These are phyloP conservation scores for Euthynnus affinis DNA, from an alignment of 2,797 vertebrate genomes.

Conservation along the genomic window DNA sequence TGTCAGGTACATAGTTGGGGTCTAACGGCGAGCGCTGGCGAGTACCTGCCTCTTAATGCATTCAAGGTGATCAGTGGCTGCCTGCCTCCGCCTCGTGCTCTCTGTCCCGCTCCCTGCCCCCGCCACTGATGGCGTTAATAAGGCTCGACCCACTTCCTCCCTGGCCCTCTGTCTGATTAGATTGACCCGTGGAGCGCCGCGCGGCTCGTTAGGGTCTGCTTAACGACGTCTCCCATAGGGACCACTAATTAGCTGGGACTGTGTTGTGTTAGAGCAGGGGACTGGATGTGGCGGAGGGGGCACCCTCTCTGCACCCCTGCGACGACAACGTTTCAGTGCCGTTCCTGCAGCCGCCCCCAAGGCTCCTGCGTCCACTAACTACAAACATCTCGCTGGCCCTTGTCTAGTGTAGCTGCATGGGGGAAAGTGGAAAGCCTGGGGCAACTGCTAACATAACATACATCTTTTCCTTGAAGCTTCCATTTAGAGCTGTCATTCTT, in stretches of 20 bases:
- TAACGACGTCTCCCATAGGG: slow-evolving; percentile 90
- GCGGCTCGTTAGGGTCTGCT: slow-evolving; percentile 88
- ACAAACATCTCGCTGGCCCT: slow-evolving; percentile 77
- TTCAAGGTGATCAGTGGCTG: slow-evolving; percentile 84
- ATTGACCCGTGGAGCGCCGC: slow-evolving; percentile 87
- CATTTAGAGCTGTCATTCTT: slow-evolving; percentile 66
- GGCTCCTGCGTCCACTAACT: slow-evolving; percentile 72
- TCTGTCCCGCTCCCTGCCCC: slow-evolving; percentile 70
- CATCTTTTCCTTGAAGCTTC: slow-evolving; percentile 72
- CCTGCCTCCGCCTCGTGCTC: slow-evolving; percentile 70
- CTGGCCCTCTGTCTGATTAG: slow-evolving; percentile 89
- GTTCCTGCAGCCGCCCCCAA: slow-evolving; percentile 61
- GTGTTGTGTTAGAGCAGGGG: slow-evolving; percentile 86
- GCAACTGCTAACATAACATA: slow-evolving; percentile 73
- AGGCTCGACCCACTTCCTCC: slow-evolving; percentile 90
- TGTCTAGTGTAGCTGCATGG: slow-evolving; percentile 66
- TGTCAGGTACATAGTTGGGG: slow-evolving; percentile 60
- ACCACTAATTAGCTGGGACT: slow-evolving; percentile 90
- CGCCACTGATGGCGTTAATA: slow-evolving; percentile 87
- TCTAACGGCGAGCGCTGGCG: slow-evolving; percentile 59
- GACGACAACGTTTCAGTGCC: slow-evolving; percentile 72
- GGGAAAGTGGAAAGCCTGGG: slow-evolving; percentile 74
- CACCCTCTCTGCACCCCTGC: slow-evolving; percentile 78
- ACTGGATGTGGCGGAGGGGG: slow-evolving; percentile 80
- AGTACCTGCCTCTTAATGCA: slow-evolving; percentile 81